Evolutionary conservation across 2,888 invertebrate species (phyloP).

Genomic region (Ophion obscuratus): DNA sequence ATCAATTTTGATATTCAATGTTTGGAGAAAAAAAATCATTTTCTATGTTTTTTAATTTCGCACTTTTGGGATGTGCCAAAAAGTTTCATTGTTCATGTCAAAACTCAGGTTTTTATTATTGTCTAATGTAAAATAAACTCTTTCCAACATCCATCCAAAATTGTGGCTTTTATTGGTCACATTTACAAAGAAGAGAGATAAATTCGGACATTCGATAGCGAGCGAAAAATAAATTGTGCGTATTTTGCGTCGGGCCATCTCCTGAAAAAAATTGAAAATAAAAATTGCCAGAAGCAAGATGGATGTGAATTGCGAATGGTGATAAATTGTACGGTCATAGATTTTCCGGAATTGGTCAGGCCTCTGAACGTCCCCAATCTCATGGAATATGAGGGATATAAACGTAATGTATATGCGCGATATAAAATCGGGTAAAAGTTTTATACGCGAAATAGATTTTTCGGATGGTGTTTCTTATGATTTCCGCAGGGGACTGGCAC

Average conservation of each 20-base stretch:
- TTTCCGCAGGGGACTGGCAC: background rate
- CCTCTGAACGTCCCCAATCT: too few species aligned
- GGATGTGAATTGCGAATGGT: background rate
- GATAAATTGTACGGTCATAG: background rate
- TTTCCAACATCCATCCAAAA: background rate
- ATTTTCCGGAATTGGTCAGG: background rate
- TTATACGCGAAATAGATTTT: constrained; percentile 1
- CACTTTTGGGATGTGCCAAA: too few species aligned
- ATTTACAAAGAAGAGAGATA: background rate
- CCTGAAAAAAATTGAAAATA: background rate
- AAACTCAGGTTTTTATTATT: background rate
- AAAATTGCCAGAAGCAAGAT: background rate
- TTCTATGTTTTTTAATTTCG: background rate
- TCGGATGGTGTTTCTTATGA: background rate
- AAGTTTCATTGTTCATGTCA: too few species aligned
- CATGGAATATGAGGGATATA: background rate
- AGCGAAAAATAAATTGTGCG: background rate
- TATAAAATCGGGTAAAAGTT: constrained; percentile 4
- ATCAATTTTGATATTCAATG: too few species aligned
- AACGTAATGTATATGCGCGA: background rate
- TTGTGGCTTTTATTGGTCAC: background rate
- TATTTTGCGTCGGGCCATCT: background rate
- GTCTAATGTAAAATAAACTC: background rate
- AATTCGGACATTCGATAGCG: background rate
- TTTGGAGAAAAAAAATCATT: too few species aligned